Evolutionary conservation across 2,888 invertebrate genomes (phyloP).

Genomic region (Slavum lentiscoides): DNA sequence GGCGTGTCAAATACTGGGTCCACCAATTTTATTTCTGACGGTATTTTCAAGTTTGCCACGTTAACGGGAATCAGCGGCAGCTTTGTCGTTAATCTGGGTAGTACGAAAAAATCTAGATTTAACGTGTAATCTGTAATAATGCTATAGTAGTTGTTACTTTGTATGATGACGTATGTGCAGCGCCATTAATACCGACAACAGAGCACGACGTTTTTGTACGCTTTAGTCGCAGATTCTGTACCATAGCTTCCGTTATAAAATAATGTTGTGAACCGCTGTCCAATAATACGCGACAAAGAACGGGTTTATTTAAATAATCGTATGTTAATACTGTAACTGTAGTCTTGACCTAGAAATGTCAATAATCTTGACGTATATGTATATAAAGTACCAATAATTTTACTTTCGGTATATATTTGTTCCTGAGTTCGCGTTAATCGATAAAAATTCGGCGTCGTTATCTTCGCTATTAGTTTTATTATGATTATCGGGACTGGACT

Average conservation of each 20-base stretch:
- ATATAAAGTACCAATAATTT: no score
- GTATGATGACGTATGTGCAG: not conserved
- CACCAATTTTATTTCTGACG: not conserved
- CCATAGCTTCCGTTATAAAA: not conserved
- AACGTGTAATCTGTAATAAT: not conserved
- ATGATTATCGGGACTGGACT: no score
- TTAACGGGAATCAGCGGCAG: not conserved
- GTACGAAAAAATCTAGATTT: not conserved
- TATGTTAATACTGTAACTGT: no score
- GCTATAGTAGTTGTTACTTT: not conserved
- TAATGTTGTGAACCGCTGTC: not conserved
- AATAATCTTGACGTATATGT: no score
- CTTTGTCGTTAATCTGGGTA: not conserved
- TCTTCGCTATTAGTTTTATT: no score
- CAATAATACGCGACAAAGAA: not conserved
- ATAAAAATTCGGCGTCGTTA: no score
- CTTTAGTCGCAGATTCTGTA: not conserved
- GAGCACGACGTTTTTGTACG: not conserved
- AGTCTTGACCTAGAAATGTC: no score
- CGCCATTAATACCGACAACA: not conserved
- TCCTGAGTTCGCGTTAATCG: no score
- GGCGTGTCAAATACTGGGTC: not conserved
- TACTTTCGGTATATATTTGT: no score
- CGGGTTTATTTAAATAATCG: not conserved
- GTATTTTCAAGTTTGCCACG: not conserved